Evolutionary conservation across 2,797 vertebrate species (phyloP).

Genomic region (Leptodon cayanensis): DNA sequence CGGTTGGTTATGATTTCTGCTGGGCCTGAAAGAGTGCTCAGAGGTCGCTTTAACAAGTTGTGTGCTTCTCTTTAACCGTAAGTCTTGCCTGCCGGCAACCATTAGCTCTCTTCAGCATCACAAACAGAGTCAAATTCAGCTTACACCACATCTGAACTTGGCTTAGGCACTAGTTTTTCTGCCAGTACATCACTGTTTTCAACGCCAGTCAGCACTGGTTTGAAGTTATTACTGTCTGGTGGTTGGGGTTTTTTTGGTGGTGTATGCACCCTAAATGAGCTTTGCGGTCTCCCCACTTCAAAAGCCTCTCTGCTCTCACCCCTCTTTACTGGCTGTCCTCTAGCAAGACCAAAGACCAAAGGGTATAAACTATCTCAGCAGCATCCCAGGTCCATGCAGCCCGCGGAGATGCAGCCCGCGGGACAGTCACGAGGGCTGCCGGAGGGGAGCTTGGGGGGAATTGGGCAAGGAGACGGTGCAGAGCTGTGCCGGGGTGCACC

Average conservation of each 20-base stretch:
- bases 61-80: neutral
- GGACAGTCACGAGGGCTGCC: neutral
- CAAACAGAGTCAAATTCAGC: slow-evolving; percentile 12
- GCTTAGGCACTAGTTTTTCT: slow-evolving; percentile 7
- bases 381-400: neutral
- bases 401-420: neutral
- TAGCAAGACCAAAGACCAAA: slow-evolving; percentile 16
- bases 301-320: slow-evolving; percentile 16
- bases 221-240: slow-evolving; percentile 46
- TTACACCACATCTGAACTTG: slow-evolving; percentile 34
- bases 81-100: neutral
- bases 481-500: neutral
- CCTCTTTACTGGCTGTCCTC: neutral
- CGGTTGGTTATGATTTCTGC: neutral
- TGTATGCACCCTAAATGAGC: slow-evolving; percentile 39
- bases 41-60: neutral
- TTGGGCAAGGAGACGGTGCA: fast-evolving
- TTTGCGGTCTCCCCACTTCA: slow-evolving; percentile 53
- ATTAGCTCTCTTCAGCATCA: neutral
- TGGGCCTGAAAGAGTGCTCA: neutral
- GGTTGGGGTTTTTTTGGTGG: slow-evolving; percentile 43
- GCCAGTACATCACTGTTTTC: slow-evolving; percentile 26
- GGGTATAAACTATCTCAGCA: slow-evolving; percentile 4
- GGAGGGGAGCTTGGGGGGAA: fast-evolving
- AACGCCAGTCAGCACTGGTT: slow-evolving; percentile 40